Evolutionary conservation across 2,113 vertebrate species (phyloP), one percentile per base, ranked within the genome.

Genomic region (Chitala chitala): DNA sequence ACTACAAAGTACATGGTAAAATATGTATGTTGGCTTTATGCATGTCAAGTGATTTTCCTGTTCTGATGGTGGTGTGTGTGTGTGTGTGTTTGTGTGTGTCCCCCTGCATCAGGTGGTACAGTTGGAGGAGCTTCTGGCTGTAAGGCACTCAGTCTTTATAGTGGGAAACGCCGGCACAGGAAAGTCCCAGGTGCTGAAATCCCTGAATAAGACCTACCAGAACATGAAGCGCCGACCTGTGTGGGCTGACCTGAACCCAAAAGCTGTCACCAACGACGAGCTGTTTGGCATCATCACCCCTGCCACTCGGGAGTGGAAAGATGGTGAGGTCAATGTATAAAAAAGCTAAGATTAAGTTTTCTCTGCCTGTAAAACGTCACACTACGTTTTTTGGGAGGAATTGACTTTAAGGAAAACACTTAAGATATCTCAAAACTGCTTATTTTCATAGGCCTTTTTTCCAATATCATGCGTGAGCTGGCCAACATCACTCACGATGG

Each of bases 141-240:
- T 98, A 8, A 90, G 96, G 13, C 97, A 99, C 87, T 98, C 97
- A 0, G 96, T 98, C 79, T 99, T 99, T 0, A 89, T 99, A 76
- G 92, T 99, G 76, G 97, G 96, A 0, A 92, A 88, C 0, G 92
- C 97, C 0, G 95, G 96, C 15, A 94, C 94, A 0, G 97, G 97
- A 4, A 99, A 99, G 83, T 98, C 96, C 0, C 94, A 98, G 82
- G 94, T 98, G 73, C 81, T 98, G 86, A 92, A 90, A 63, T 94
- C 95, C 9, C 89, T 99, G 58, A 84, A 96, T 71, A 91, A 84
- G 77, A 96, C 93, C 64, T 95, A 98, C 79, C 94, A 96, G 85
- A 92, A 93, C 74, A 93, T 93, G 92, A 95, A 92, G 77, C 84
- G 84, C 0, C 89, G 90, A 2, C 92, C 96, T 0, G 86, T 97